Conservation (phyloP, 2,888 invertebrate genomes). For the Dioctria rufipes region DNA sequence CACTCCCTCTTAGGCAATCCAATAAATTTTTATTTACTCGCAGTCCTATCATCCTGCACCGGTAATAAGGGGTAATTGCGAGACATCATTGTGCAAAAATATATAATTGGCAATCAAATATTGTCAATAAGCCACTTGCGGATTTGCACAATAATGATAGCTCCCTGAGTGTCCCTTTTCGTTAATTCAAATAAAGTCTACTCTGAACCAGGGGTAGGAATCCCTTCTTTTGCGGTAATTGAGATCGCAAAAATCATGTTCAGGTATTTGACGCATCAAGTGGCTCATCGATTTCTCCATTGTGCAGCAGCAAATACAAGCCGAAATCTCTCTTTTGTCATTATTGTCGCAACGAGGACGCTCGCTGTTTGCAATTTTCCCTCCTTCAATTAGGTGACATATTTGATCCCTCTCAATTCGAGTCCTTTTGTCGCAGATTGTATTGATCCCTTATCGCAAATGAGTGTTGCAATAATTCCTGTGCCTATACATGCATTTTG, state of each 20-base stretch:
- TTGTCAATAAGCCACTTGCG: conserved; percentile 48
- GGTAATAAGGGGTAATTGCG: background rate
- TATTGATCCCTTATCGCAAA: conserved; percentile 37
- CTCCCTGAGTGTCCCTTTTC: conserved; percentile 11
- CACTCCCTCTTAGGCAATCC: conserved; percentile 6
- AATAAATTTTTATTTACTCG: conserved; percentile 23
- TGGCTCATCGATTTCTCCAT: conserved; percentile 39
- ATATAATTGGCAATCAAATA: conserved; percentile 48
- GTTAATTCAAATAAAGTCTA: conserved; percentile 4
- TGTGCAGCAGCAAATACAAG: conserved; percentile 25
- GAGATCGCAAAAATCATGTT: conserved; percentile 47
- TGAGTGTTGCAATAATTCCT: conserved; percentile 27
- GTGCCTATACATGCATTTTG: background rate
- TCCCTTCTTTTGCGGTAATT: conserved; percentile 35
- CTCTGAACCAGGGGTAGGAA: background rate
- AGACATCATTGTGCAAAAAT: conserved; percentile 37
- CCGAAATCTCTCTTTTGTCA: conserved; percentile 43
- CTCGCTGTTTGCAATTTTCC: conserved; percentile 37
- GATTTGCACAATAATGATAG: conserved; percentile 40
- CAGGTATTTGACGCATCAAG: conserved; percentile 43
- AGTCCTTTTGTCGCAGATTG: conserved; percentile 27
- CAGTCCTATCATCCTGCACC: conserved; percentile 14
- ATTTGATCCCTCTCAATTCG: conserved; percentile 20
- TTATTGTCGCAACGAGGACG: conserved; percentile 10
- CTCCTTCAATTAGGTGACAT: conserved; percentile 50